Base-by-base conservation (phyloP, 2,113 vertebrate species). In the Melanocharis versteri region DNA sequence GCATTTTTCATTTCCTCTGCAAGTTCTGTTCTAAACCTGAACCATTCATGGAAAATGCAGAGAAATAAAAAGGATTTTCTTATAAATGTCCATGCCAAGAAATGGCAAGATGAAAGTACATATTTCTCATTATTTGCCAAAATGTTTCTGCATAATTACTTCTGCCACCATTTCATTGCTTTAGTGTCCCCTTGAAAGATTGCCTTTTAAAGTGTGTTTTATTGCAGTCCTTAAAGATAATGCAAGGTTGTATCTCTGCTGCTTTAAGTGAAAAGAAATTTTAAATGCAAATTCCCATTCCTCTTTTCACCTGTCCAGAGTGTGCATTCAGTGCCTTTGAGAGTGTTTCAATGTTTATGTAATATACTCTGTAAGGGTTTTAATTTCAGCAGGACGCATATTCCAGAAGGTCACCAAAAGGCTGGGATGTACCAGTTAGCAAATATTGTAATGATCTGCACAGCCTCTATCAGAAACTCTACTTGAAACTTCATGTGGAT, bases 131-230 rank as follows among this genome's bases (percentile, higher is more conserved):
- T 93, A 80, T 95, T 93, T 78, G 51, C 58, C 75, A 80, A 92
- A 96, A 62, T 5, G 5, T 91, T 92, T 80, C 68, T 93, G 54
- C 78, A 50, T 94, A 96, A 89, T 94, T 92, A 73, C 44, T 92
- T 83, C 60, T 83, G 28, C 48, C 31, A 62, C 20, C 6, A 4
- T 93, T 92, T 93, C 68, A 56, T 60, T 94, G 39, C 60, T 88
- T 94, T 80, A 48, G 64, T 51, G 22, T 87, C 26, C 47, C 51
- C 62, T 57, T 80, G 71, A 90, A 91, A 53, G 45, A 84, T 54
- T 79, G 30, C 21, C 40, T 91, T 86, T 77, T 47, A n/a, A 45
- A 75, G 7, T 33, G 33, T 70, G 33, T 75, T 88, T 96, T 89
- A 78, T 45, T 93, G 40, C 68, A 62, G 40, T 69, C 45, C 78